These are phyloP conservation scores for Buceros bicornis DNA, from an alignment of 2,797 vertebrate species.

Conservation along the genomic window DNA sequence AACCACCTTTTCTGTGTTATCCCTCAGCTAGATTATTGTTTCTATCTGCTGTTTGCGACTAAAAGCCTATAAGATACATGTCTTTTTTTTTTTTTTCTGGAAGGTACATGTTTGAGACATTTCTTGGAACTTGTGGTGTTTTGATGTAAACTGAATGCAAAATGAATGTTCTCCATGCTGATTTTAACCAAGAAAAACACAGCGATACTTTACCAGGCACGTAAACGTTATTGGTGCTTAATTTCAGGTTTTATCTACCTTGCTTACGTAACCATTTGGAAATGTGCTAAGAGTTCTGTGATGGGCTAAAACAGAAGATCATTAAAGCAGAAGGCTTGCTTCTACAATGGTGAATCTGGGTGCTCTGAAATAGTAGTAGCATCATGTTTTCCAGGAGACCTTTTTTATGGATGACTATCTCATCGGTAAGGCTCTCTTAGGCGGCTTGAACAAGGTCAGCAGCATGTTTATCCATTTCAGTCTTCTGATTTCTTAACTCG, in stretches of 20 bases:
- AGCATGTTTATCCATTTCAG: conserved; percentile 41
- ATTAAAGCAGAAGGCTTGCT: conserved; percentile 36
- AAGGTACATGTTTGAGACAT: neutral
- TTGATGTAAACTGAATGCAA: neutral
- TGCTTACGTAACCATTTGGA: neutral
- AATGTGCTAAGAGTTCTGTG: conserved; percentile 4
- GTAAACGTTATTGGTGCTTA: neutral
- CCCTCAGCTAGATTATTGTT: neutral
- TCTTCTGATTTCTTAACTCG: conserved; percentile 55
- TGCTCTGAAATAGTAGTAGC: conserved; percentile 72
- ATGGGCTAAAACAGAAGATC: conserved; percentile 18
- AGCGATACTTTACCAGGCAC: neutral
- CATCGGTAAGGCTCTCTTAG: conserved; percentile 69
- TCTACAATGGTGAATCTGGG: conserved; percentile 46
- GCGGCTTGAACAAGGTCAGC: conserved; percentile 66
- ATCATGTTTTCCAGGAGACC: conserved; percentile 71
- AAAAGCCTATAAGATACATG: neutral
- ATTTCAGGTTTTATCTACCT: conserved; percentile 17
- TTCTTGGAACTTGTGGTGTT: neutral
- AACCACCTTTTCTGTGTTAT: neutral
- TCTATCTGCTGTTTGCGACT: neutral
- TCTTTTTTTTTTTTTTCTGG: neutral
- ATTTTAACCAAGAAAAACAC: neutral
- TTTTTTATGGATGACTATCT: conserved; percentile 72
- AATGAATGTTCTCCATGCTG: neutral